Conservation (phyloP, 1,140 invertebrate genomes). For the Chionoecetes opilio region DNA sequence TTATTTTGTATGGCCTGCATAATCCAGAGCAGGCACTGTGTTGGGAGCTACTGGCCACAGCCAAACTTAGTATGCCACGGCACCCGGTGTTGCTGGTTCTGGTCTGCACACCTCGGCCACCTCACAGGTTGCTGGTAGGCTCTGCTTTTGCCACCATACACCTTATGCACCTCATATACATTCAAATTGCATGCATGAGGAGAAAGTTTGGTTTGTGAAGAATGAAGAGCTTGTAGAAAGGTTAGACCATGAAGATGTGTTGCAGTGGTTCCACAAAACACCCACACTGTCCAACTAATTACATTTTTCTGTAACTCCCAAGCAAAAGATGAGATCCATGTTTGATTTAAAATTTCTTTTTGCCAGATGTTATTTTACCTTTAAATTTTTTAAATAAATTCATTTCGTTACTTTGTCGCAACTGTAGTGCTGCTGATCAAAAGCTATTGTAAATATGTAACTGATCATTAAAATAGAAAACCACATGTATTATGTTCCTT, state of each 20-base stretch:
- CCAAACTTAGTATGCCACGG: constrained; percentile 57
- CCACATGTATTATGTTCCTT: background rate
- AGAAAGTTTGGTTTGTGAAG: constrained; percentile 59
- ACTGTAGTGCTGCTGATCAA: background rate
- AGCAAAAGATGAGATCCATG: background rate
- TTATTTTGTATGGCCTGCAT: constrained; percentile 65
- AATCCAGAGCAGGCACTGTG: constrained; percentile 55
- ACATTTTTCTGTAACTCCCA: background rate
- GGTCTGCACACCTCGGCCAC: constrained; percentile 54
- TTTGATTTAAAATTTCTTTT: background rate
- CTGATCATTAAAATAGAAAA: constrained; percentile 3
- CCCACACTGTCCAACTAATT: background rate
- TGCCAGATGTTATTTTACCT: background rate
- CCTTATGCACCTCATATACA: constrained; percentile 74
- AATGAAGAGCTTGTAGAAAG: background rate
- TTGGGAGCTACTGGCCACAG: constrained; percentile 42
- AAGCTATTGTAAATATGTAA: background rate
- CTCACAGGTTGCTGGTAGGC: constrained; percentile 66
- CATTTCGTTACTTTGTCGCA: background rate
- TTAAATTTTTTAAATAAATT: background rate
- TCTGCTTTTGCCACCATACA: constrained; percentile 66
- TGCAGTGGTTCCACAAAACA: background rate
- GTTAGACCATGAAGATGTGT: background rate
- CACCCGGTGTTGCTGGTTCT: constrained; percentile 54
- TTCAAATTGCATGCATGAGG: constrained; percentile 76